Evolutionary conservation across 1,140 invertebrate species (phyloP), one percentile per base, ranked within the genome.

Genomic region (Geopemphigus sp.): DNA sequence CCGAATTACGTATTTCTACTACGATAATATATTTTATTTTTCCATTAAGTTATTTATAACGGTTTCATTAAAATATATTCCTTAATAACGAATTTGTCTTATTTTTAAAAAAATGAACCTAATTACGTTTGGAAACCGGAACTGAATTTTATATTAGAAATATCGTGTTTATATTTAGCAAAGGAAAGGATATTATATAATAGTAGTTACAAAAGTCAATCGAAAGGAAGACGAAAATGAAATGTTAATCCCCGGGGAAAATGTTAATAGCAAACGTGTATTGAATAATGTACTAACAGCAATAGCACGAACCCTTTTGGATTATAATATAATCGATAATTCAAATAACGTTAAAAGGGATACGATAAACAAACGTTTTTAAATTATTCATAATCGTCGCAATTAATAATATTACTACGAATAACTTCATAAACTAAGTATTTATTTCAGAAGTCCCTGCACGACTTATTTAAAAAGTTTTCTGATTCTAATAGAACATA

Each of bases 321-420:
- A 14, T 39, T 19, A 45, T 39, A 66, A 45, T 45, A 19, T 22
- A 39, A 10, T 45, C 63, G n/a, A 66, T n/a, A 66, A 19, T 66
- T 66, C 63, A 45, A 66, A 66, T 66, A n/a, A 66, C n/a, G 8
- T 39, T 8, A 45, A 45, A 66, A 66, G 22, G 59, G 29, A 24
- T 26, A 29, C 26, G 3, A 63, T 29, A 63, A 63, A 63, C 29
- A 32, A 1, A n/a, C 15, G 26, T 63, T 32, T 63, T 15, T 32
- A 19, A 63, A 17, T 24, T 19, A 19, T 32, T 24, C 15, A 19
- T 63, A 63, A 15, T 10, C 1, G 24, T 17, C 24, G 57, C 15
- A 39, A 39, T 8, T 39, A 39, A 39, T 39, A 39, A 39, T 39
- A 39, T 39, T 39, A 39, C 8, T 39, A 39, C 8, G 32, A 39